Evolutionary conservation across 2,797 vertebrate species (phyloP), one percentile per base, ranked within the genome.

Genomic region (Anabas testudineus): DNA sequence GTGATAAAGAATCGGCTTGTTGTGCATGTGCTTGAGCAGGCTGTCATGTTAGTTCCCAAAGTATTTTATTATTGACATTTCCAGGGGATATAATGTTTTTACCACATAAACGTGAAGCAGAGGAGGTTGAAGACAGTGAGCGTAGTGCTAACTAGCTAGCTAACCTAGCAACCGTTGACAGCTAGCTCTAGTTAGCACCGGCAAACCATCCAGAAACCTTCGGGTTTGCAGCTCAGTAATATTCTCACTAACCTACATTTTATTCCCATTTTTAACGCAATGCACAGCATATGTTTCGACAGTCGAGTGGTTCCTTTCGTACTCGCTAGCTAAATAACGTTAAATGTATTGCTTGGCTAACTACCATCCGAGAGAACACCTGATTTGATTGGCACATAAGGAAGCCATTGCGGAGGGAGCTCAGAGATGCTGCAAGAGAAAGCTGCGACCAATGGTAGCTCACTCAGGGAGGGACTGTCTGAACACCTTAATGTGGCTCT

Each of bases 341-440:
- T 9, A 61, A 66, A 39, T 51, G 57, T 32, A 42, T 13, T 22
- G 26, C 24, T 78, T 36, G 70, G 67, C 48, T 67, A 73, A 71
- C 57, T 75, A 85, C 79, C 78, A 57, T 76, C 71, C 3, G 24
- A 56, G 71, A 63, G 7, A 90, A 76, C 90, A 89, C 78, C 86
- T 90, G 88, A 87, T 90, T 74, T 88, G 89, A 90, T 84, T 86
- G 90, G 77, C 88, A 71, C 13, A 5, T 7, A 19, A 59, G 34
- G 5, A 12, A 74, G 41, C 83, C 81, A 77, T 15, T 77, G 45
- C 0, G 41, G 75, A 48, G 47, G 77, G 53, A 57, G 69, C 57
- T 1, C 32, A 61, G 48, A 41, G 78, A 67, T 26, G 15, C 76
- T 76, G 70, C 74, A 16, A 60, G 45, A 69, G 14, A 26, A 41